Evolutionary conservation across 2,113 vertebrate species (phyloP).

Genomic region (Caloenas nicobarica): DNA sequence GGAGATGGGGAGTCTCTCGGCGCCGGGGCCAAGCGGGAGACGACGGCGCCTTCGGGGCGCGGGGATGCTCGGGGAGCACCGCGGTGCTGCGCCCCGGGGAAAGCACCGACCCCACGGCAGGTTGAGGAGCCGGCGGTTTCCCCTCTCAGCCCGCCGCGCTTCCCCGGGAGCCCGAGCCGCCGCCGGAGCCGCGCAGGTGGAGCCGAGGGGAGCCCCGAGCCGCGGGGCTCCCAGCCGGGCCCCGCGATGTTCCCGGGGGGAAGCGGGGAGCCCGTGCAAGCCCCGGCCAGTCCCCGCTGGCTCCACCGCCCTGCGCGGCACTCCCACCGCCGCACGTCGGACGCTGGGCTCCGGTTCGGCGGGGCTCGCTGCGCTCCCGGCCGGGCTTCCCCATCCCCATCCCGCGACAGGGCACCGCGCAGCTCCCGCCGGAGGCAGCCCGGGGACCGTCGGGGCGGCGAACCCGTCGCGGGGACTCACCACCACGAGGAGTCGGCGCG

Average conservation of each 20-base stretch:
- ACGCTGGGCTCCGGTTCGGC: not conserved
- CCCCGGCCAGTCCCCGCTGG: not conserved
- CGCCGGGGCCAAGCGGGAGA: not conserved
- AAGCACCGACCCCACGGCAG: too few species aligned
- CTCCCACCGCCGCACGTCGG: not conserved
- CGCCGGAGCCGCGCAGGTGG: not conserved
- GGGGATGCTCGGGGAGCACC: not conserved
- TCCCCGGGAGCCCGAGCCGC: not conserved
- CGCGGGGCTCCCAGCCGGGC: too few species aligned
- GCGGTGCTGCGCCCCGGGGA: not conserved
- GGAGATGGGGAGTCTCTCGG: too few species aligned
- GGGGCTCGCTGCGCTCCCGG: not conserved
- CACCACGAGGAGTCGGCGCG: constrained; percentile 94
- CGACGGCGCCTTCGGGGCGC: not conserved
- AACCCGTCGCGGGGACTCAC: constrained; percentile 73
- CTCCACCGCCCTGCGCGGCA: not conserved
- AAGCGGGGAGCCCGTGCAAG: not conserved
- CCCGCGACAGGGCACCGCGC: not conserved
- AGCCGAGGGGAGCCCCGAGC: not conserved
- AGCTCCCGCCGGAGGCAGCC: not conserved
- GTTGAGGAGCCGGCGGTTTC: too few species aligned
- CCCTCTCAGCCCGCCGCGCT: not conserved
- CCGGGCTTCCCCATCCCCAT: not conserved
- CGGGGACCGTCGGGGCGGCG: not conserved
- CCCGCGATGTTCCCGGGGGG: not conserved